These are phyloP conservation scores for Mus minutoides DNA, from an alignment of 2,797 vertebrate species.

Conservation along the genomic window DNA sequence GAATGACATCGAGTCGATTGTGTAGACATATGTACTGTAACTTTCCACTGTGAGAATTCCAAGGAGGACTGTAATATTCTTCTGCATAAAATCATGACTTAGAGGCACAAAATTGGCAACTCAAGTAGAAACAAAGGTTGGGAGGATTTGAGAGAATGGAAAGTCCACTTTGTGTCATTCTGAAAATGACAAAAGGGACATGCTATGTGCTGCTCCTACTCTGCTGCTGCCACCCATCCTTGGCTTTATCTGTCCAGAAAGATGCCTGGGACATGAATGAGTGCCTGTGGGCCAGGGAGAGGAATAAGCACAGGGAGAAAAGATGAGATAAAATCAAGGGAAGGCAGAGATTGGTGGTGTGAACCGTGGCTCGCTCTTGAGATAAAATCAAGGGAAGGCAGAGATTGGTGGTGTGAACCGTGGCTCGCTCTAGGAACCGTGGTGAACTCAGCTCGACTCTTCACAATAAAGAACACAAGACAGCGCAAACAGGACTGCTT, in stretches of 20 bases:
- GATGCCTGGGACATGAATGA: not conserved
- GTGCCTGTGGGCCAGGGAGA: not conserved
- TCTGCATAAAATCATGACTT: constrained; percentile 27
- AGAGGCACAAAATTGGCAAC: constrained; percentile 19
- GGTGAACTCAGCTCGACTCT: not conserved
- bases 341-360: not conserved
- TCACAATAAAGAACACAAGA: not conserved
- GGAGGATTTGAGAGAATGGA: not conserved
- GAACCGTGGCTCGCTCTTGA: not conserved
- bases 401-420: not conserved
- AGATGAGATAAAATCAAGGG: not conserved
- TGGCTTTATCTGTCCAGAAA: not conserved
- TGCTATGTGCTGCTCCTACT: not conserved
- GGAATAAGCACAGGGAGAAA: not conserved
- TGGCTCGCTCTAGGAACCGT: not conserved
- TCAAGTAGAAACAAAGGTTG: not conserved
- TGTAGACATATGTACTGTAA: not conserved
- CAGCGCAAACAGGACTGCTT: not conserved
- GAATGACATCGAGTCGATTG: not conserved
- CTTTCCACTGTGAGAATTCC: constrained; percentile 31
- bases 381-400: not conserved
- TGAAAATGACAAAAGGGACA: not conserved
- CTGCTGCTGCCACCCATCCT: not conserved
- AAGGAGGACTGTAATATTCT: constrained; percentile 2
- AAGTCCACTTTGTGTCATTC: not conserved